These are phyloP conservation scores for Mantis religiosa DNA, from an alignment of 2,888 invertebrate species.

Conservation along the genomic window DNA sequence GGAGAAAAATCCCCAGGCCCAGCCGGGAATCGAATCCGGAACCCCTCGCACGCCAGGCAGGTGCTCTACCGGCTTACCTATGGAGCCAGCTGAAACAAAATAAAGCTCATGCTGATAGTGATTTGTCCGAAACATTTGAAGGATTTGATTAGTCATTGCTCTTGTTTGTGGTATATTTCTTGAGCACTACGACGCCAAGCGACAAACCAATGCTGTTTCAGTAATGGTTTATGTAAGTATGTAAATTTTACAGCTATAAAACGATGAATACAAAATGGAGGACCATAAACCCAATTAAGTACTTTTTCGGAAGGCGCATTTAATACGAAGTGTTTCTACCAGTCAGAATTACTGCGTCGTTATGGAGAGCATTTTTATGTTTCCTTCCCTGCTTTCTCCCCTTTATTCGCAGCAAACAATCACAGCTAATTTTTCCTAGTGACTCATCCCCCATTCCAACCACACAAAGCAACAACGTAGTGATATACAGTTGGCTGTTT, in stretches of 20 bases:
- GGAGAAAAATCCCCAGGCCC: no score
- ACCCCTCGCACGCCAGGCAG: no score
- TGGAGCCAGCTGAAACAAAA: no score
- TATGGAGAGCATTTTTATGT: background rate
- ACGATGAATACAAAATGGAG: background rate
- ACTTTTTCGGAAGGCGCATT: background rate
- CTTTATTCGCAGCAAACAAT: constrained; percentile 11
- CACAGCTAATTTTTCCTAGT: constrained; percentile 27
- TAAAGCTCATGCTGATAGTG: no score
- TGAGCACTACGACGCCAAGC: no score
- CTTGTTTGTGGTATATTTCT: no score
- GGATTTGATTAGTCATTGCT: no score
- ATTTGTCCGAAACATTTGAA: no score
- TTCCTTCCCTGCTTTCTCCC: background rate
- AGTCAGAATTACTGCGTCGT: no score
- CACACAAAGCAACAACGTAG: background rate
- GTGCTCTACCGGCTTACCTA: no score
- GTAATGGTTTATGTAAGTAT: background rate
- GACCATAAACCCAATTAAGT: background rate
- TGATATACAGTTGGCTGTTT: constrained; percentile 25
- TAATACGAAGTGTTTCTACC: background rate
- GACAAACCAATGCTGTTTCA: no score
- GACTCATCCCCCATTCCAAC: constrained; percentile 1
- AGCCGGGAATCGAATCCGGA: no score
- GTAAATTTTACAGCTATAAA: background rate